These are phyloP conservation scores for Cyrtonyx montezumae DNA, from an alignment of 2,113 vertebrate genomes.

Conservation along the genomic window DNA sequence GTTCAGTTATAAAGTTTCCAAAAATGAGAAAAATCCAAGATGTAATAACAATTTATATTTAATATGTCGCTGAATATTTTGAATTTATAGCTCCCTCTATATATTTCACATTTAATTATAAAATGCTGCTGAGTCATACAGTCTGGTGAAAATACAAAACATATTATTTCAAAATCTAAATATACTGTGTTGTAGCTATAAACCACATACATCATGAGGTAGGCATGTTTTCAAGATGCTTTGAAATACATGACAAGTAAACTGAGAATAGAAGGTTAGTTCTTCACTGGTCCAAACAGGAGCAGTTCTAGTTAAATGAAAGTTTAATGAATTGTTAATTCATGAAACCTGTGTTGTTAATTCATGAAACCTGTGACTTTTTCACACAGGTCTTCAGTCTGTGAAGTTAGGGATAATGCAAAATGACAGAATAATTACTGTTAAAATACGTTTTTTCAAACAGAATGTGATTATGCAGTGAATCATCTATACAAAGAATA, in stretches of 20 bases:
- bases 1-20: not conserved
- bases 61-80: not conserved
- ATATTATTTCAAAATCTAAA: not conserved
- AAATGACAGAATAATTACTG: slow-evolving; percentile 29
- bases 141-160: not conserved
- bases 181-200: not conserved
- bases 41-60: not conserved
- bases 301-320: not conserved
- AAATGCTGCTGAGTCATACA: not conserved
- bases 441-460: not conserved
- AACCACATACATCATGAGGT: not conserved
- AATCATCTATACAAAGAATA: not conserved
- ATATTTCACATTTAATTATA: not conserved
- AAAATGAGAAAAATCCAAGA: not conserved
- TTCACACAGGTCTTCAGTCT: not conserved
- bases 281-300: not conserved
- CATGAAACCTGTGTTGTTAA: not conserved
- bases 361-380: not conserved
- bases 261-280: not conserved
- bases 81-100: not conserved
- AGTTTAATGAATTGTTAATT: not conserved
- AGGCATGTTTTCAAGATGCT: not conserved
- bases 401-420: not conserved
- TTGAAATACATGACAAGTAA: not conserved
- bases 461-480: not conserved